Conservation (phyloP, 1,140 invertebrate species). For the Drosophila orosa region DNA sequence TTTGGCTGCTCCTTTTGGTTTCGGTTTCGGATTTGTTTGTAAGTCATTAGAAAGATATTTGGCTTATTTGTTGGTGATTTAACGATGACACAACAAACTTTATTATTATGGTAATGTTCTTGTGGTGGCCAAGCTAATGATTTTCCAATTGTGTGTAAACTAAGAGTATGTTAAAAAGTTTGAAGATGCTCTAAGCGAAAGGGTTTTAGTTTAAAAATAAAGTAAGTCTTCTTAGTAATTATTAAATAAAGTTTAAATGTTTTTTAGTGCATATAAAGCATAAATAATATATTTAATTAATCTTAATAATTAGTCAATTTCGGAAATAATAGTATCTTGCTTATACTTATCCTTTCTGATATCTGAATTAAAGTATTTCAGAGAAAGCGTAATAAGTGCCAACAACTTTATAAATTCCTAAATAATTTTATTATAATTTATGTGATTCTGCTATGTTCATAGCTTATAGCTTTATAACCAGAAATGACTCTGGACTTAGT, state of each 20-base stretch:
- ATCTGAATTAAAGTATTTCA: too few relatives aligned
- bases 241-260: too few relatives aligned
- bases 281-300: too few relatives aligned
- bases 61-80: conserved; percentile 27
- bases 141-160: conserved; percentile 23
- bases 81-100: conserved; percentile 30
- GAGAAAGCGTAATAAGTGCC: too few relatives aligned
- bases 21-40: conserved; percentile 46
- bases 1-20: conserved; percentile 24
- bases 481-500: conserved; percentile 3
- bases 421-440: too few relatives aligned
- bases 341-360: not conserved
- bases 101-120: conserved; percentile 38
- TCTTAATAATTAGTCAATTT: too few relatives aligned
- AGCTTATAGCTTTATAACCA: not conserved
- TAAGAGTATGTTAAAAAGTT: not conserved
- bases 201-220: not conserved
- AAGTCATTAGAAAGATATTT: conserved; percentile 67
- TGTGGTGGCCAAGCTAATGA: conserved; percentile 28
- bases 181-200: not conserved
- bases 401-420: not conserved
- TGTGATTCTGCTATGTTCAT: not conserved
- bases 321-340: too few relatives aligned
- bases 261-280: too few relatives aligned
- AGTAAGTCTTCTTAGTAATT: too few relatives aligned